These are phyloP conservation scores for Melanostoma scalare DNA, from an alignment of 2,888 invertebrate genomes.

Conservation along the genomic window DNA sequence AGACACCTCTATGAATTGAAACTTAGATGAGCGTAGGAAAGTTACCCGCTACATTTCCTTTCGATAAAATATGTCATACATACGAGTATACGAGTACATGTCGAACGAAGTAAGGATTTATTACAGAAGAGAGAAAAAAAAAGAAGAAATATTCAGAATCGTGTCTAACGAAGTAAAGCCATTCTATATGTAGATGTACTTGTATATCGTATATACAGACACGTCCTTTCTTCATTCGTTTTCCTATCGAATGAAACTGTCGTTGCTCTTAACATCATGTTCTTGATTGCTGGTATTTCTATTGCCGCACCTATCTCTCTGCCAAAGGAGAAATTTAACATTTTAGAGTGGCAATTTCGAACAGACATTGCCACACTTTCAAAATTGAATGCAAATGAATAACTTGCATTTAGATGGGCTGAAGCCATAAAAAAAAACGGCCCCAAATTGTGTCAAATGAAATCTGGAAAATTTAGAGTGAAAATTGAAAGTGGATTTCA, in stretches of 20 bases:
- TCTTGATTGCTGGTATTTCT: slow-evolving; percentile 6
- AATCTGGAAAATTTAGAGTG: no score
- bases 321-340: slow-evolving; percentile 38
- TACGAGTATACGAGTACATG: background rate
- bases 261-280: slow-evolving; percentile 26
- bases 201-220: background rate
- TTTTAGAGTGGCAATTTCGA: slow-evolving; percentile 51
- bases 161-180: slow-evolving; percentile 50
- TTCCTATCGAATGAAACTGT: background rate
- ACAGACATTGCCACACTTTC: slow-evolving; percentile 33
- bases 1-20: no score
- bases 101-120: slow-evolving; percentile 39
- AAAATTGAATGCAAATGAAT: background rate
- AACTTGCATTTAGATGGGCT: slow-evolving; percentile 8
- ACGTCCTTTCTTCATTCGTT: slow-evolving; percentile 22
- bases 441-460: no score
- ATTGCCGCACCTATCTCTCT: slow-evolving; percentile 6
- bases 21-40: background rate
- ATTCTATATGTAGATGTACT: no score
- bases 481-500: no score
- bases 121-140: slow-evolving; percentile 14
- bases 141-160: slow-evolving; percentile 21
- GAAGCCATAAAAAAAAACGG: no score
- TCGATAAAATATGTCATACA: slow-evolving; percentile 36
- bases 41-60: slow-evolving; percentile 26